phyloP scores from a whole-genome alignment of 2,797 vertebrate genomes.

The Spheniscus humboldti region DNA sequence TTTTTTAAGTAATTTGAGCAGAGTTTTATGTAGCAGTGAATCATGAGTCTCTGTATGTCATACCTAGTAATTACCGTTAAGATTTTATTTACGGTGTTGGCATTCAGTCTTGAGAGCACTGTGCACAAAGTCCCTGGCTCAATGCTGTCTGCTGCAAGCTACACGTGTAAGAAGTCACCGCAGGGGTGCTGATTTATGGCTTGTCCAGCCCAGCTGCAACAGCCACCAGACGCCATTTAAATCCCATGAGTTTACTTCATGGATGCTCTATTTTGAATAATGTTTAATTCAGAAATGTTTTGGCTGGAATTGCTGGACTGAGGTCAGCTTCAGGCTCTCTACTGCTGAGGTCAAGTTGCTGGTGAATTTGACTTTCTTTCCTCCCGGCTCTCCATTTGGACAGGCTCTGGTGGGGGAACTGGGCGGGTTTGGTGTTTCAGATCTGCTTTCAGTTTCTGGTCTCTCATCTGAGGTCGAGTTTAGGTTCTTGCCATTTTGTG shows the following conservation, averaged over 20 bases:
- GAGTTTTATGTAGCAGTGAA: neutral
- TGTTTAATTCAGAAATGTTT: neutral
- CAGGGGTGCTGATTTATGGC: neutral
- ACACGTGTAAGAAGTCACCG: neutral
- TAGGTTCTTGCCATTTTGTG: neutral
- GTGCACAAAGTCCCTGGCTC: neutral
- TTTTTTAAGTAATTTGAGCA: neutral
- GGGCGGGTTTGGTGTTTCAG: neutral
- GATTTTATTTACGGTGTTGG: constrained; percentile 8
- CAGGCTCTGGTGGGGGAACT: neutral
- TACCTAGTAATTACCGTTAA: neutral
- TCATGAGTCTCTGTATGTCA: neutral
- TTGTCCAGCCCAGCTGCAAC: neutral
- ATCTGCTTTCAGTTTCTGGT: neutral
- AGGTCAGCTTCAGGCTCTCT: neutral
- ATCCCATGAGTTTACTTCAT: neutral
- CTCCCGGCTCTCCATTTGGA: neutral
- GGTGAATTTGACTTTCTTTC: neutral
- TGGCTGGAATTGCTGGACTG: neutral
- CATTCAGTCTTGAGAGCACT: neutral
- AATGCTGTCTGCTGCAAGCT: neutral
- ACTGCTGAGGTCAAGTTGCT: neutral
- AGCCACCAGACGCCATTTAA: neutral
- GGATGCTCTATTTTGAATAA: neutral
- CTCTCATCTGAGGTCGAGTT: neutral